phyloP scores from a whole-genome alignment of 2,113 vertebrate genomes.

The Amblyornis subalaris region DNA sequence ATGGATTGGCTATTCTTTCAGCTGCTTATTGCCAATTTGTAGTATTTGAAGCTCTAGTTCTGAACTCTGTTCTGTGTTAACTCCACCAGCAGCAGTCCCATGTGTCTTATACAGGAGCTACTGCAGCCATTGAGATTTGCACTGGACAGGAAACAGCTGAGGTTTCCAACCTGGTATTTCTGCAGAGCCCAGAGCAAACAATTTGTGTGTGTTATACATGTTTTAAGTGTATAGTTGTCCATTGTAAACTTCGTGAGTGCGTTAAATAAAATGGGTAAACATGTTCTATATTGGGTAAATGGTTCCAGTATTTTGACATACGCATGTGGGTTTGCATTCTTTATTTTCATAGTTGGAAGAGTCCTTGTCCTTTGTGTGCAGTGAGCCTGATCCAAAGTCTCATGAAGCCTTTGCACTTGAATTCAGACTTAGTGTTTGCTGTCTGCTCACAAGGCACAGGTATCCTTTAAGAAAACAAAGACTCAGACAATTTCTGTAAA shows the following conservation, averaged over 20 bases:
- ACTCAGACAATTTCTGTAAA: not conserved
- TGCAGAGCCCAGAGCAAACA: not conserved
- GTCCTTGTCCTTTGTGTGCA: not conserved
- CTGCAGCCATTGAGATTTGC: not conserved
- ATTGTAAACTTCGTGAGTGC: not conserved
- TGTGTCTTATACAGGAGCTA: not conserved
- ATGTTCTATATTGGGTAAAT: not conserved
- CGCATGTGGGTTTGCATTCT: not conserved
- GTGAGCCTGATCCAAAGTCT: not conserved
- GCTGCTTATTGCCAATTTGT: not conserved
- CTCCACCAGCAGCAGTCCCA: not conserved
- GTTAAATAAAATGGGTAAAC: not conserved
- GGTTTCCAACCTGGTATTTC: not conserved
- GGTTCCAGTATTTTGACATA: not conserved
- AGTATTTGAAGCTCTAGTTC: not conserved
- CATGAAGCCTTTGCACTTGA: not conserved
- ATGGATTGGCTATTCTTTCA: not conserved
- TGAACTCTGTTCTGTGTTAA: not conserved
- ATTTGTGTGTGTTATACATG: not conserved
- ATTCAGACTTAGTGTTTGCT: not conserved
- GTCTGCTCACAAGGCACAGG: not conserved
- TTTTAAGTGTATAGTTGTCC: not conserved
- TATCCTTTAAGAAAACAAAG: not conserved
- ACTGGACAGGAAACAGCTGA: not conserved
- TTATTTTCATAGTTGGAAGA: not conserved